A percentile compares a stretch with the other conserved stretches of the same genome.
Conservation (phyloP, 1,140 invertebrate genomes). For the Drusus annulatus region DNA sequence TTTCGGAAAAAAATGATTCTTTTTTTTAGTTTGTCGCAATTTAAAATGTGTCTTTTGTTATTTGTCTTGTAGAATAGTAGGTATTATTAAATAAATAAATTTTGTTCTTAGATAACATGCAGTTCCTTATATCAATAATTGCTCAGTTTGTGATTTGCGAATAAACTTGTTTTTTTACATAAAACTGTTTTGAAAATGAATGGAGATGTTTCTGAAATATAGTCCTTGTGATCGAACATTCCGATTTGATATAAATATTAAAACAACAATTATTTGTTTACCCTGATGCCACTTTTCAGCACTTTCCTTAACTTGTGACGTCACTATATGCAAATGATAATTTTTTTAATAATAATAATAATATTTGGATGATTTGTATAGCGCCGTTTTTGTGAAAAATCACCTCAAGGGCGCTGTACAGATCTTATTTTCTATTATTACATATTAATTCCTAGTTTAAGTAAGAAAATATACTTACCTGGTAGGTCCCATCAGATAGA, state of each 20-base stretch:
- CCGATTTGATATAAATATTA: slow-evolving; percentile 36
- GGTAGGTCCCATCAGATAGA: too few species aligned
- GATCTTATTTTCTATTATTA: too few species aligned
- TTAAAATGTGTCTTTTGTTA: slow-evolving; percentile 17
- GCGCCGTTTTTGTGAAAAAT: too few species aligned
- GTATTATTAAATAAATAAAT: slow-evolving; percentile 1
- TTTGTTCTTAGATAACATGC: slow-evolving; percentile 19
- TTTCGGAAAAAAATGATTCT: not conserved
- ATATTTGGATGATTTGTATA: too few species aligned
- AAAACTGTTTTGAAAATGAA: too few species aligned
- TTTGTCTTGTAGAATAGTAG: slow-evolving; percentile 10
- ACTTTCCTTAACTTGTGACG: too few species aligned
- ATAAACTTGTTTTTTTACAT: not conserved
- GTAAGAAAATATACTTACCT: too few species aligned
- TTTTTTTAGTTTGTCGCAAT: not conserved
- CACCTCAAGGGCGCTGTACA: too few species aligned
- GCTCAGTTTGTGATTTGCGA: slow-evolving; percentile 43
- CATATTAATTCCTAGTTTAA: too few species aligned
- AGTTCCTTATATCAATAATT: slow-evolving; percentile 50
- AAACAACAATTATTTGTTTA: not conserved
- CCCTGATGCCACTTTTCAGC: not conserved
- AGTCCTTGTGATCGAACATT: slow-evolving; percentile 40
- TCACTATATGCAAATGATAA: too few species aligned
- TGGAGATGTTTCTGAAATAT: not conserved
- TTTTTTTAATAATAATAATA: too few species aligned